Evolutionary conservation across 2,113 vertebrate genomes (phyloP).

Genomic region (Mellivora capensis): DNA sequence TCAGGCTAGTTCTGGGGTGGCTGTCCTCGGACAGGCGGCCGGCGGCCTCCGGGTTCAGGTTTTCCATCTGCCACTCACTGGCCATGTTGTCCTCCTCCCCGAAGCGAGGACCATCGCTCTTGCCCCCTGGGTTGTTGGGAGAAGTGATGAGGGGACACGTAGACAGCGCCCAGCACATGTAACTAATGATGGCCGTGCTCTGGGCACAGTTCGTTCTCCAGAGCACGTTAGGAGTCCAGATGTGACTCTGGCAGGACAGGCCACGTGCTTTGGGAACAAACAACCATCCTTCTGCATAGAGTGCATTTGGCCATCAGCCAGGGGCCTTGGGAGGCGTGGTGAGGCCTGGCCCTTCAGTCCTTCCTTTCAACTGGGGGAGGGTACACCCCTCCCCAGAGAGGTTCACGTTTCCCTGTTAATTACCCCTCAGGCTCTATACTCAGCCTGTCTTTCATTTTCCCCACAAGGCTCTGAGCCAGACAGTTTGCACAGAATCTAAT

Average conservation of each 20-base stretch:
- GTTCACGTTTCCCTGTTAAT: neutral
- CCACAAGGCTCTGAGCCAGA: constrained; percentile 15
- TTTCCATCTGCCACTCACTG: neutral
- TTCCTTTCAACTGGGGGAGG: neutral
- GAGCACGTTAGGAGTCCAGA: neutral
- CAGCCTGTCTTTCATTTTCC: constrained; percentile 56
- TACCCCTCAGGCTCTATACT: constrained; percentile 22
- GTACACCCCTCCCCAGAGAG: neutral
- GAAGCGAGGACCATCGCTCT: neutral
- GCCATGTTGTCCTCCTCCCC: rapidly evolving
- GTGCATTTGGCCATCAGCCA: neutral
- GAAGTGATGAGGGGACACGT: neutral
- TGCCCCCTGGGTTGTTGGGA: neutral
- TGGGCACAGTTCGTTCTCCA: neutral
- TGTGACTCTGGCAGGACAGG: neutral
- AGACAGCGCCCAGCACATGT: neutral
- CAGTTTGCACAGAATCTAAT: constrained; percentile 36
- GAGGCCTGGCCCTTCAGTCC: neutral
- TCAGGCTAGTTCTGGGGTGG: neutral
- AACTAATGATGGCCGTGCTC: neutral
- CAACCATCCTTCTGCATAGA: neutral
- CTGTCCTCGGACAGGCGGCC: neutral
- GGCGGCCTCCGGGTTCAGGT: neutral
- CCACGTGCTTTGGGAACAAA: neutral
- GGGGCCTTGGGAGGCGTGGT: neutral